phyloP scores from a whole-genome alignment of 1,140 invertebrate genomes.

The Andricus grossulariae region DNA sequence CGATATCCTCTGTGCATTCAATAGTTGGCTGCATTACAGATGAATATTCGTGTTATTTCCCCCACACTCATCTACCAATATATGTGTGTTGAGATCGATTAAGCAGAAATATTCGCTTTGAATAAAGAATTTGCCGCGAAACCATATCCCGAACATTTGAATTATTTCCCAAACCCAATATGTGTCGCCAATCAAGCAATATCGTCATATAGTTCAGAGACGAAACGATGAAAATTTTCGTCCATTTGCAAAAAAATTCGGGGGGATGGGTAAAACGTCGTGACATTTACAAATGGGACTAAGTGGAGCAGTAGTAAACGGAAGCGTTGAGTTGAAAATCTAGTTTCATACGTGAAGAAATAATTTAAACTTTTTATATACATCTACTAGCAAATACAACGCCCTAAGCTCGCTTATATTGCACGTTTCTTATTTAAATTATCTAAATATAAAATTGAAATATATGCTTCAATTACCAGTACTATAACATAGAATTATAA shows the following conservation, averaged over 20 bases:
- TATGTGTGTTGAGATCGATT: constrained; percentile 62
- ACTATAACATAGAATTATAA: too few relatives aligned
- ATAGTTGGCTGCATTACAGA: constrained; percentile 53
- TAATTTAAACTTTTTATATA: too few relatives aligned
- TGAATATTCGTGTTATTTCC: constrained; percentile 44
- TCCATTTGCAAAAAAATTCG: constrained; percentile 7
- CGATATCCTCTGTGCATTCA: constrained; percentile 60
- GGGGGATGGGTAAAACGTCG: not conserved
- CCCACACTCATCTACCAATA: not conserved
- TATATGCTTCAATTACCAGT: too few relatives aligned
- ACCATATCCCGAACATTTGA: not conserved
- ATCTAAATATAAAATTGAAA: too few relatives aligned
- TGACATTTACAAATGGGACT: not conserved
- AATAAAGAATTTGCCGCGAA: constrained; percentile 36
- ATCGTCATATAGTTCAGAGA: not conserved
- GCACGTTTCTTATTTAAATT: too few relatives aligned
- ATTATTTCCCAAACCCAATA: constrained; percentile 4
- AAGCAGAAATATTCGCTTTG: constrained; percentile 59
- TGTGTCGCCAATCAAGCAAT: not conserved
- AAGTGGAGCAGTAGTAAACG: not conserved
- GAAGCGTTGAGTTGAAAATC: too few relatives aligned
- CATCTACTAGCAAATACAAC: too few relatives aligned
- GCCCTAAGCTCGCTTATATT: too few relatives aligned
- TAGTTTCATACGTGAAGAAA: too few relatives aligned
- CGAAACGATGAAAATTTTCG: constrained; percentile 2